phyloP scores from a whole-genome alignment of 2,113 vertebrate genomes.

The Daubentonia madagascariensis region DNA sequence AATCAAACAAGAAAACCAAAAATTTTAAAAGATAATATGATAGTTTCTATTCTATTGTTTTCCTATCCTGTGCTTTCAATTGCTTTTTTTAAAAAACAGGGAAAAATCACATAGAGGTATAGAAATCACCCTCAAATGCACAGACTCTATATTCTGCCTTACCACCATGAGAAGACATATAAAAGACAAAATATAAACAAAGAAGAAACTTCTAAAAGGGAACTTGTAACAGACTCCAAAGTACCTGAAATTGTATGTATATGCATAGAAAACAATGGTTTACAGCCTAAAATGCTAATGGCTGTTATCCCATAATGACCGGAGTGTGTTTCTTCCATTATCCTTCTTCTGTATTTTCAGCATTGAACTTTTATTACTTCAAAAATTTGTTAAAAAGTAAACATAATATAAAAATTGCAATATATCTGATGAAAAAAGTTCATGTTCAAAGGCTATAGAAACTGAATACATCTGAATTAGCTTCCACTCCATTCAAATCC shows the following conservation, averaged over 20 bases:
- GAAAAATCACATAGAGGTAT: not conserved
- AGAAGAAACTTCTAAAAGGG: conserved; percentile 21
- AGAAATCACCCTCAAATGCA: conserved; percentile 8
- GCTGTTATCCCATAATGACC: not conserved
- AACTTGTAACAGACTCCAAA: conserved; percentile 14
- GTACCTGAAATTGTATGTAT: not conserved
- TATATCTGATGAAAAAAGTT: not conserved
- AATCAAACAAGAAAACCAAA: conserved; percentile 7
- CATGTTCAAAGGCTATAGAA: not conserved
- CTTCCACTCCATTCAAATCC: not conserved
- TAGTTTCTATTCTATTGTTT: not conserved
- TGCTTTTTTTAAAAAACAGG: not conserved
- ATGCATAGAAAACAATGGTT: not conserved
- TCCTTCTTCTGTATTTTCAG: not conserved
- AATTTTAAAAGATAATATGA: not conserved
- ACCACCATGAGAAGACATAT: not conserved
- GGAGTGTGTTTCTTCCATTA: not conserved
- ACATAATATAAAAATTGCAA: not conserved
- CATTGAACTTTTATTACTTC: not conserved
- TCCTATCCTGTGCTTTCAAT: not conserved
- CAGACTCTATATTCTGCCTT: not conserved
- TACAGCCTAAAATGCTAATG: not conserved
- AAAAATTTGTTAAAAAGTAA: conserved; percentile 18
- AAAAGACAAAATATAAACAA: conserved; percentile 26
- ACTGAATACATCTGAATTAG: not conserved